These are phyloP conservation scores for Ramazzottius varieornatus DNA, from an alignment of 2,888 invertebrate species.

Conservation along the genomic window DNA sequence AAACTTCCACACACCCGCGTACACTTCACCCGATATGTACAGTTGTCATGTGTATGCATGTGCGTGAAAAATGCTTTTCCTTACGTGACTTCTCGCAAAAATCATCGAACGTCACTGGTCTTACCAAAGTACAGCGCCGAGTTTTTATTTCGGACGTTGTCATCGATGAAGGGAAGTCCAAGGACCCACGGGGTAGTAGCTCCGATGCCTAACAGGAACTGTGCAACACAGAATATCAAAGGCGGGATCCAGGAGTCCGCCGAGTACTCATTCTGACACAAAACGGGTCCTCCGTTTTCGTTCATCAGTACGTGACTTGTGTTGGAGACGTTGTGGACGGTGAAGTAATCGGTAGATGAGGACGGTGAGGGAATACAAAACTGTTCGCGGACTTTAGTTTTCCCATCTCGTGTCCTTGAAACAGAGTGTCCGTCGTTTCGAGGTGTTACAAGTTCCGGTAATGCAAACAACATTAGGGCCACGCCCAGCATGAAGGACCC, in stretches of 20 bases:
- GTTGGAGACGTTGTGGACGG: too few relatives aligned
- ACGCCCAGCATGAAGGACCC: constrained; percentile 2
- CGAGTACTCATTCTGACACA: background rate
- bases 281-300: background rate
- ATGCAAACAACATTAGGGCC: background rate
- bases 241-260: background rate
- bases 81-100: too few relatives aligned
- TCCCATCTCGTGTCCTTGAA: background rate
- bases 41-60: too few relatives aligned
- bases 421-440: background rate
- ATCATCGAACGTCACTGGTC: too few relatives aligned
- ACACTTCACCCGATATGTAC: too few relatives aligned
- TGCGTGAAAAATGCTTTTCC: too few relatives aligned
- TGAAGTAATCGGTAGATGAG: background rate
- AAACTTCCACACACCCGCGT: too few relatives aligned
- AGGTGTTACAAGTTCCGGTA: background rate
- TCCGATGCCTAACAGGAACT: constrained; percentile 1
- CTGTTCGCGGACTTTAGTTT: background rate
- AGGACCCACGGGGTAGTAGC: constrained; percentile 1
- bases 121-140: background rate
- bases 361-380: background rate
- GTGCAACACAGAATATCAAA: background rate
- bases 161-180: background rate
- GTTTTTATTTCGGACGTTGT: constrained; percentile 1
- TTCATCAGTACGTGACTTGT: background rate